Evolutionary conservation across 2,113 vertebrate genomes (phyloP).

Genomic region (Ciconia stormi): DNA sequence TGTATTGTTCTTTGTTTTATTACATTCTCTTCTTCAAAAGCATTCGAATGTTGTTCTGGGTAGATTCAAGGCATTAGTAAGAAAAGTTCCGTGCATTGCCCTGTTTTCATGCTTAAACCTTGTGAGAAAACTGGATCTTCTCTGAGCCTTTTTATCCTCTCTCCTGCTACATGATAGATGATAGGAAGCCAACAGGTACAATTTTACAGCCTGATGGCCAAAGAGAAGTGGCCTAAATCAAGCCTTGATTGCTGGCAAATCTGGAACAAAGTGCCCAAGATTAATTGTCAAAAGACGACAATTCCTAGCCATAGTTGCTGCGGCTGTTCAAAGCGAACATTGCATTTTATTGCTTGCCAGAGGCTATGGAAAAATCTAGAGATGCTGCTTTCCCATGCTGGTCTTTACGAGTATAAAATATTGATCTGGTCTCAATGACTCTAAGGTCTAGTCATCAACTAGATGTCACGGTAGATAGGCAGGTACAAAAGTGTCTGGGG

Average conservation of each 20-base stretch:
- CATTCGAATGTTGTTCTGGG: not conserved
- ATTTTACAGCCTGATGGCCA: not conserved
- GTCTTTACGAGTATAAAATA: not conserved
- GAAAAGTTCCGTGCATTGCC: not conserved
- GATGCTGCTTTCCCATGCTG: not conserved
- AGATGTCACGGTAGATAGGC: not conserved
- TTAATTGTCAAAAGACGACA: not conserved
- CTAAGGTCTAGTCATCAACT: not conserved
- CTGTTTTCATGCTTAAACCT: not conserved
- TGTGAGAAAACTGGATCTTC: not conserved
- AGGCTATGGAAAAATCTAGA: not conserved
- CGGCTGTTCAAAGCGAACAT: not conserved
- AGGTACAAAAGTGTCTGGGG: not conserved
- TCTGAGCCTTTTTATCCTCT: not conserved
- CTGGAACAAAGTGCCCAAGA: not conserved
- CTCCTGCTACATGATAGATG: not conserved
- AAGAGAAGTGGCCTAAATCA: not conserved
- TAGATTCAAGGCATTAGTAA: not conserved
- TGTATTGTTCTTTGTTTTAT: not conserved
- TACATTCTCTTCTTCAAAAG: not conserved
- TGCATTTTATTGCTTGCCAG: not conserved
- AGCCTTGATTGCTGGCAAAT: not conserved
- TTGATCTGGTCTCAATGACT: not conserved
- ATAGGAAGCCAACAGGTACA: not conserved
- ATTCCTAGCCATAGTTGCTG: not conserved